Conservation (phyloP, 2,888 invertebrate genomes). For the Heteropelma amictum region DNA sequence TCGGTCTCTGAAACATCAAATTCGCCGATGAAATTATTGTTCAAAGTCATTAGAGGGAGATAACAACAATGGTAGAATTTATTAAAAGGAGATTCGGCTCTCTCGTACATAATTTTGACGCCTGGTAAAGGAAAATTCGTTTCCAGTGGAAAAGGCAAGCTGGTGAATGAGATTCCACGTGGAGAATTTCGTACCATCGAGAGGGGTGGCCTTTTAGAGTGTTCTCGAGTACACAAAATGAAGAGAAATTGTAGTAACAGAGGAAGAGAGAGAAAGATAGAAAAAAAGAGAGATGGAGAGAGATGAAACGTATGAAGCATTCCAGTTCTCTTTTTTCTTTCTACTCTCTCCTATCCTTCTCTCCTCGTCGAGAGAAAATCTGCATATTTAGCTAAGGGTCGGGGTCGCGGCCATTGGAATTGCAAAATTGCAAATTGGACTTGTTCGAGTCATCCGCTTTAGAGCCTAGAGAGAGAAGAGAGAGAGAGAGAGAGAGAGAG, state of each 20-base stretch:
- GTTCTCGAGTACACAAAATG: conserved; percentile 24
- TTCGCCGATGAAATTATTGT: no score
- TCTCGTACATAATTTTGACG: conserved; percentile 44
- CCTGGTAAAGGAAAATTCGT: conserved; percentile 20
- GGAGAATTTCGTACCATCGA: conserved; percentile 5
- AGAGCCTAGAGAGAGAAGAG: conserved; percentile 15
- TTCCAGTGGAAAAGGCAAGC: conserved; percentile 19
- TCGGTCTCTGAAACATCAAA: no score
- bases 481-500: conserved; percentile 16
- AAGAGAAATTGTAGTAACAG: conserved; percentile 24
- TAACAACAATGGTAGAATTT: background rate
- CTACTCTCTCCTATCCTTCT: conserved; percentile 26
- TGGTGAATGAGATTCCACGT: conserved; percentile 11
- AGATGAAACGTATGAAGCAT: conserved; percentile 52
- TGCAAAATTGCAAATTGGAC: conserved; percentile 77
- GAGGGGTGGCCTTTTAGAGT: conserved; percentile 14
- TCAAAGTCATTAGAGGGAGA: background rate
- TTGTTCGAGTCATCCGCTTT: conserved; percentile 68
- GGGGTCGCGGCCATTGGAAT: conserved; percentile 76
- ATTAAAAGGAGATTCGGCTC: conserved; percentile 1
- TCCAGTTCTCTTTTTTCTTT: conserved; percentile 32
- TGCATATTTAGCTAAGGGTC: conserved; percentile 76
- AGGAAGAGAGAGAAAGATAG: conserved; percentile 38
- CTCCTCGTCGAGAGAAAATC: conserved; percentile 66
- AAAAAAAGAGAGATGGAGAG: conserved; percentile 55